Evolutionary conservation across 2,888 invertebrate species (phyloP), one percentile per base, ranked within the genome.

Genomic region (Anthrax anthrax): DNA sequence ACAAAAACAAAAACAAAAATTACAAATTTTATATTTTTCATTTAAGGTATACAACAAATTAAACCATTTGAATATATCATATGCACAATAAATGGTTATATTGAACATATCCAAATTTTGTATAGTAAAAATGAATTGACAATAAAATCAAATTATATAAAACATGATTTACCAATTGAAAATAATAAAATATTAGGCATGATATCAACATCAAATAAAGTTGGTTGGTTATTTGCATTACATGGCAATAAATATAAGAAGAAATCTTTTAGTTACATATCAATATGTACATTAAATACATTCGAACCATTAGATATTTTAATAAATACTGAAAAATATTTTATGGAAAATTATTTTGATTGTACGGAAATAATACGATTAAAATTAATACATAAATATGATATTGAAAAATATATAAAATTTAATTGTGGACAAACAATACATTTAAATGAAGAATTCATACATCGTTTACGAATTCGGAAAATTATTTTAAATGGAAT

Each of bases 151-250:
- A 39, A 29, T 9, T 10, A 9, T 8, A 23, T 57, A 5, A 40
- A 49, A 10, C 54, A 57, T 38, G 53, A 56, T 6, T 51, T 57
- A 0, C 58, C 60, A 43, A 19, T 50, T 0, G 44, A 51, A 2
- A 56, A 60, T 43, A 58, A 57, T 19, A 58, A 58, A 45, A 51
- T 63, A 1, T 29, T 63, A 9, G 66, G 63, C 0, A 9, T 65
- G 12, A 51, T 50, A 18, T 39, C 52, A 16, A 58, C 61, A 2
- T 50, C 46, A 4, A 60, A 63, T 18, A 57, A 52, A 39, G 57
- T 56, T 39, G 49, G 59, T 0, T 52, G 62, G 50, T 56, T 60
- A 2, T 54, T 63, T 14, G 18, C 61, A 0, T 50, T 57, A 29
- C 54, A 46, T 13, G 63, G 62, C 29, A 59, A 52, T 38, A 58